Conservation (phyloP, 2,113 vertebrate genomes). For the Leptobrachium leishanense region DNA sequence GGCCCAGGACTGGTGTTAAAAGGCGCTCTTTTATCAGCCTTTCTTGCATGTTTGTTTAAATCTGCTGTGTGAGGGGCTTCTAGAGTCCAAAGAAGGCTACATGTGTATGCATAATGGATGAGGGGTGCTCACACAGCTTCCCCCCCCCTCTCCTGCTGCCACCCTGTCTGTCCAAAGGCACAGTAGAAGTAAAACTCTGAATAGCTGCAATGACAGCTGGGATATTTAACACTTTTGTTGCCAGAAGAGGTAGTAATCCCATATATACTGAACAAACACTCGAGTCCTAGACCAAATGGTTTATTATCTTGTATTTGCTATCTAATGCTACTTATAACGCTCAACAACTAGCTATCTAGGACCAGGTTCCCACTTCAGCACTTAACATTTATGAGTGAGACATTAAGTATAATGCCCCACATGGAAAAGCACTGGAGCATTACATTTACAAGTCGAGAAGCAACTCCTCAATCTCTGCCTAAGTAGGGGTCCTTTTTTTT, state of each 20-base stretch:
- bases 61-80: conserved; percentile 21
- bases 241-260: neutral
- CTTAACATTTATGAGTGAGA: too few relatives aligned
- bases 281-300: too few relatives aligned
- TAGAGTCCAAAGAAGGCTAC: neutral
- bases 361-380: too few relatives aligned
- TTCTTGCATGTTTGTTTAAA: conserved; percentile 42
- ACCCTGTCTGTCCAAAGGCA: conserved; percentile 33
- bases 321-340: too few relatives aligned
- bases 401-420: too few relatives aligned
- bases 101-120: conserved; percentile 31
- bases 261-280: too few relatives aligned
- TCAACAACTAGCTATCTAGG: too few relatives aligned
- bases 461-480: too few relatives aligned
- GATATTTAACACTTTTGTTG: conserved; percentile 9
- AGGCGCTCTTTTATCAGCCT: conserved; percentile 23
- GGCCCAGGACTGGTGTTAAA: conserved; percentile 14
- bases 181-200: conserved; percentile 23
- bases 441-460: too few relatives aligned
- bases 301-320: too few relatives aligned
- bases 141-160: conserved; percentile 41
- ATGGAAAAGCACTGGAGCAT: too few relatives aligned
- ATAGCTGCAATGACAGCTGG: conserved; percentile 26
- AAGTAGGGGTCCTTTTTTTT: too few relatives aligned
- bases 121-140: neutral